Conservation (phyloP, 2,888 invertebrate species). For the Amblyjoppa fuscipennis region DNA sequence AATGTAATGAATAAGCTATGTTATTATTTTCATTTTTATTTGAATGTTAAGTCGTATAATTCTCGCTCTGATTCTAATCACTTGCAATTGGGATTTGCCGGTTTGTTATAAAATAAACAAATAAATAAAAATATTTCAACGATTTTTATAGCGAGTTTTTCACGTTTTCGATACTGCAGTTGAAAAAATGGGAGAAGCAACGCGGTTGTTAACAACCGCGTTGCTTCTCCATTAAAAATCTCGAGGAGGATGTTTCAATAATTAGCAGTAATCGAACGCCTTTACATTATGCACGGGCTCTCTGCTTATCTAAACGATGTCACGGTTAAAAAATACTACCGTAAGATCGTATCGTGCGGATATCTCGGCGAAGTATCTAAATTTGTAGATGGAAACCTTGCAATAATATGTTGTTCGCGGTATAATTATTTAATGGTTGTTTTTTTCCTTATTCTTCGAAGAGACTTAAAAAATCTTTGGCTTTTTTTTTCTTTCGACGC, state of each 20-base stretch:
- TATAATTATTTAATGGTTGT: background rate
- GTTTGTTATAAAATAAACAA: no score
- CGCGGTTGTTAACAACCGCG: background rate
- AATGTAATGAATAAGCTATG: background rate
- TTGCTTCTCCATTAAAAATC: no score
- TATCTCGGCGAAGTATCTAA: background rate
- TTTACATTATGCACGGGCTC: background rate
- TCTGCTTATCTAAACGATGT: slow-evolving; percentile 13
- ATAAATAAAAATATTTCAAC: no score
- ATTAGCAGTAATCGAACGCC: slow-evolving; percentile 12
- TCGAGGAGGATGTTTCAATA: background rate
- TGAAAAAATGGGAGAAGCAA: background rate
- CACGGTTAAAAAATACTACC: slow-evolving; percentile 6
- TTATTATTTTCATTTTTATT: background rate
- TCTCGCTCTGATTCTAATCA: no score
- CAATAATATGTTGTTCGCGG: background rate
- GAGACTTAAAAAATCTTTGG: background rate
- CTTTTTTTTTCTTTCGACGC: background rate
- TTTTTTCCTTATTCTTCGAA: background rate
- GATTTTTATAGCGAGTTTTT: background rate
- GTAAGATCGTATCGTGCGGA: background rate
- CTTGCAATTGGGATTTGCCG: no score
- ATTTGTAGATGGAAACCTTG: background rate
- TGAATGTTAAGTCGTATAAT: background rate
- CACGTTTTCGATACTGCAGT: background rate